Percentiles rank a stretch among this genome's conserved stretches.
Conservation (phyloP, 2,113 vertebrate species). For the Eidolon helvum region DNA sequence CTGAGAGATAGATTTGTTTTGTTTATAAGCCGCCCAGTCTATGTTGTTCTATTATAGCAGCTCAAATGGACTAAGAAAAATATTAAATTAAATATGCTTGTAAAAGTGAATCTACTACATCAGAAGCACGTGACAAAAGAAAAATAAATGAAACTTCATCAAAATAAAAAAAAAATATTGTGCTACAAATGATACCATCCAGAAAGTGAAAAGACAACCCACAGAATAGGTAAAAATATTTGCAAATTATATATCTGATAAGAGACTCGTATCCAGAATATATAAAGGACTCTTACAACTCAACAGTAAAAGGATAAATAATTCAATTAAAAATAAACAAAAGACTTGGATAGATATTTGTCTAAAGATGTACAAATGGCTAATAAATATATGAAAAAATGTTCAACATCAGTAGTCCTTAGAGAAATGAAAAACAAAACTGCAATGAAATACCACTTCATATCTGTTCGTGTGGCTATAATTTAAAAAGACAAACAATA, state of each 20-base stretch:
- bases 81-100: neutral
- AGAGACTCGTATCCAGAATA: neutral
- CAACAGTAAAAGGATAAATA: neutral
- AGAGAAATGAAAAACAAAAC: neutral
- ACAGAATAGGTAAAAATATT: neutral
- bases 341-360: neutral
- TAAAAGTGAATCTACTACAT: neutral
- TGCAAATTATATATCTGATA: neutral
- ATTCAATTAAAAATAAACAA: neutral
- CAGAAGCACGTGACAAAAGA: neutral
- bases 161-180: neutral
- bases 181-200: neutral
- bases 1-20: neutral
- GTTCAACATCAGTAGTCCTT: neutral
- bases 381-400: neutral
- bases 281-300: neutral
- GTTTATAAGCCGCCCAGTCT: neutral
- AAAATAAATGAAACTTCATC: neutral
- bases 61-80: neutral
- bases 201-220: neutral
- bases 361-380: neutral
- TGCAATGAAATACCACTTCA: neutral
- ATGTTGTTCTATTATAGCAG: neutral
- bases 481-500: neutral
- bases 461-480: neutral